phyloP scores from a whole-genome alignment of 2,113 vertebrate genomes.

The Nematolebias whitei region DNA sequence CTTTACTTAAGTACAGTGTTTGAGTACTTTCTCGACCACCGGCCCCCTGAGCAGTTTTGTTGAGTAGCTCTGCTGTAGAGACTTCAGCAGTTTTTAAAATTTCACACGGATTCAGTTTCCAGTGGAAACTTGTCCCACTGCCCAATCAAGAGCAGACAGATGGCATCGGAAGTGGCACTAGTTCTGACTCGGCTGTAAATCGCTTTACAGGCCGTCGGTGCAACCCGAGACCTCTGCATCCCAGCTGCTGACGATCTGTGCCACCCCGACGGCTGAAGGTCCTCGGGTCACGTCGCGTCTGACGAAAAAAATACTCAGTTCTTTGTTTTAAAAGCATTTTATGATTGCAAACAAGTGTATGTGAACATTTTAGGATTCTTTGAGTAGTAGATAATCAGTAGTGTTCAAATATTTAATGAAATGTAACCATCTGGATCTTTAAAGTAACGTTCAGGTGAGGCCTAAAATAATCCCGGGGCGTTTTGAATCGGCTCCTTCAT shows the following conservation, averaged over 20 bases:
- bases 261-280: background rate
- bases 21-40: no score
- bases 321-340: background rate
- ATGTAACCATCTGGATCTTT: no score
- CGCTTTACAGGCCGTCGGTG: conserved; percentile 28
- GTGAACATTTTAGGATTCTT: no score
- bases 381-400: no score
- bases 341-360: no score
- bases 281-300: conserved; percentile 22
- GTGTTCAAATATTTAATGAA: no score
- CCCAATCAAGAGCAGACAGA: conserved; percentile 19
- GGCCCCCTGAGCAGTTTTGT: no score
- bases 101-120: conserved; percentile 26
- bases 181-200: conserved; percentile 57
- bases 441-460: no score
- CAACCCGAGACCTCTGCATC: conserved; percentile 32
- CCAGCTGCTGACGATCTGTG: conserved; percentile 18
- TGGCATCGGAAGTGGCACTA: conserved; percentile 47
- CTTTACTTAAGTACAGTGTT: no score
- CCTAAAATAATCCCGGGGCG: no score
- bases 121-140: conserved; percentile 35
- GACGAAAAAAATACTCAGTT: conserved; percentile 19
- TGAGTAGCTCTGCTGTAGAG: no score
- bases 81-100: conserved; percentile 56
- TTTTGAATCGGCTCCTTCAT: conserved; percentile 3